These are phyloP conservation scores for Stictonetta naevosa DNA, from an alignment of 2,113 vertebrate genomes.

Conservation along the genomic window DNA sequence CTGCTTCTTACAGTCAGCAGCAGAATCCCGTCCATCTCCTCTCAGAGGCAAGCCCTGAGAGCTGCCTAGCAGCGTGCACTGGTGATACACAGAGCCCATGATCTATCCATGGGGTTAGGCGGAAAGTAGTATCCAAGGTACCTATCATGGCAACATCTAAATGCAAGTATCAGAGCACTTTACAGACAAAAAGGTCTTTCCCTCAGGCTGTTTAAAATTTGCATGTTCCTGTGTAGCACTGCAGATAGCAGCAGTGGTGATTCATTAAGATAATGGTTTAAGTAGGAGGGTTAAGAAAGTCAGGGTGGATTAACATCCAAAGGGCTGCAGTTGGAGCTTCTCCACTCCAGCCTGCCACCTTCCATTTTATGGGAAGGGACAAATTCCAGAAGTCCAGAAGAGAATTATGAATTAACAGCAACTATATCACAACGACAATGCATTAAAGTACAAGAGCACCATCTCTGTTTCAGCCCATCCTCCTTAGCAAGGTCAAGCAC, in stretches of 20 bases:
- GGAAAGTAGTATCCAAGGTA: slow-evolving; percentile 24
- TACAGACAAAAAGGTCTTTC: slow-evolving; percentile 54
- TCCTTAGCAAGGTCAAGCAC: not conserved
- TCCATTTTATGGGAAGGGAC: slow-evolving; percentile 11
- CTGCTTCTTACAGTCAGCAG: not conserved
- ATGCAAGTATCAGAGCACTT: slow-evolving; percentile 52
- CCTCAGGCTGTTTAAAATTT: slow-evolving; percentile 56
- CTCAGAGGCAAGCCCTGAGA: not conserved
- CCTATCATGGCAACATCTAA: slow-evolving; percentile 54
- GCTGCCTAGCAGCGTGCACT: not conserved
- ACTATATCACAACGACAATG: not conserved
- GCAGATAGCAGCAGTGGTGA: slow-evolving; percentile 64
- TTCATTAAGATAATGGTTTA: slow-evolving; percentile 73
- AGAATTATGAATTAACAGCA: slow-evolving; percentile 14
- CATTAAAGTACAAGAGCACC: not conserved
- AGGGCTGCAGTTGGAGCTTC: slow-evolving; percentile 40
- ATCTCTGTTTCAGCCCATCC: not conserved
- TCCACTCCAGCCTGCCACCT: slow-evolving; percentile 23
- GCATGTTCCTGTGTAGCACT: slow-evolving; percentile 50
- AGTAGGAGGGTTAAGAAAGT: slow-evolving; percentile 66
- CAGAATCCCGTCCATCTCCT: not conserved
- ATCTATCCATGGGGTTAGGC: not conserved
- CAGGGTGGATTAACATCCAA: slow-evolving; percentile 52
- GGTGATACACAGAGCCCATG: not conserved
- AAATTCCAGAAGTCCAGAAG: slow-evolving; percentile 13